Base-by-base conservation (phyloP, 2,888 invertebrate species). In the Dichetophora obliterata region DNA sequence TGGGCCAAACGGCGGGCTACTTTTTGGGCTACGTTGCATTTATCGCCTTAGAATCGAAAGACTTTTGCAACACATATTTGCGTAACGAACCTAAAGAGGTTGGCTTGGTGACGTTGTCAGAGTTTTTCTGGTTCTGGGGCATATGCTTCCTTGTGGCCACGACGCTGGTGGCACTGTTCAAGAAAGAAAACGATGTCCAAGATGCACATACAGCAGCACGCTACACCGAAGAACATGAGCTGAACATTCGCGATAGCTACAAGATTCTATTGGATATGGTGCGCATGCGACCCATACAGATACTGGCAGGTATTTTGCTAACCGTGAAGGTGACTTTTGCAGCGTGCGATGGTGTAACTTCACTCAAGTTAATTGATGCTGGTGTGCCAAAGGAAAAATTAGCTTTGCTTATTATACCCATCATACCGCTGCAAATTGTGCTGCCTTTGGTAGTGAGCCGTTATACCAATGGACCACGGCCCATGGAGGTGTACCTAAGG, bases 1-100 rank as follows among this genome's bases (percentile, higher is more conserved):
- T 99, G 0, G 99, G 99, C 3, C 99, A 99, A 91, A 99, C 98
- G 0, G 96, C 98, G 52, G 99, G 99, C 0, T 98, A 95, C 89
- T 98, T 99, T 87, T 91, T 99, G 2, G 98, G 99, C 79, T 98
- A 98, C 90, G 97, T 98, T 0, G 91, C 98, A 14, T 99, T 99
- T 88, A 93, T 99, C 88, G 97, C 98, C 0, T 90, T 99, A 75
- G 99, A 99, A 90, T 99, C 99, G 0, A 92, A 96, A 37, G 95
- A 96, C 84, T 99, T 99, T 90, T 98, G 98, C 88, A 99, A 99
- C 89, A 94, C 92, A 80, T 99, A 98, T 88, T 88, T 99, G 50
- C 92, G 99, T 76, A 91, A 91, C 4, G 91, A 89, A 43, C 95
- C 97, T 0, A 90, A 92, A 79, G 90, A 93, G 0, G 91, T 91